These are phyloP conservation scores for Holothuria glaberrima DNA, from an alignment of 35 echinoderm and acorn worm genomes.

Conservation along the genomic window DNA sequence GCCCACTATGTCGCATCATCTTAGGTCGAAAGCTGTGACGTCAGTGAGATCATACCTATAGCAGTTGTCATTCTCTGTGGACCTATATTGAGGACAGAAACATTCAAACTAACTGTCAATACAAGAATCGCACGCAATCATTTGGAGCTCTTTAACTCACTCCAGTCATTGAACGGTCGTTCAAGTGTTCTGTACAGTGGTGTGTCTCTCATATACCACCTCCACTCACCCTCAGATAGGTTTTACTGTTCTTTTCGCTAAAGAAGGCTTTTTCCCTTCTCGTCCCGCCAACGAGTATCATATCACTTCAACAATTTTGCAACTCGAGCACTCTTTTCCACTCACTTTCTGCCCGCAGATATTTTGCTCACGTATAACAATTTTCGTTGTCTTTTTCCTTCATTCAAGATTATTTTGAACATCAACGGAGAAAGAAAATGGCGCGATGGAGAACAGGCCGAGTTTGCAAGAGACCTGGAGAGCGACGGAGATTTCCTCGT, in stretches of 20 bases:
- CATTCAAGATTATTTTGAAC: conserved; percentile 12
- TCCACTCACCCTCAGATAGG: conserved; percentile 15
- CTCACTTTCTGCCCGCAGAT: conserved; percentile 34
- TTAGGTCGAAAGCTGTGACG: no score
- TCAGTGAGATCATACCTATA: no score
- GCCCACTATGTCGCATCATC: no score
- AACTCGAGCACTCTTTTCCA: conserved; percentile 39
- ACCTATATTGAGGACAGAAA: no score
- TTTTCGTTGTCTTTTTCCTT: conserved; percentile 30
- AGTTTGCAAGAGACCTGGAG: background rate
- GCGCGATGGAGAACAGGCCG: conserved; percentile 9
- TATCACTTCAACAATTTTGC: conserved; percentile 37
- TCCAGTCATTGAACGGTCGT: conserved; percentile 11
- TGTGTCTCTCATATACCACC: background rate
- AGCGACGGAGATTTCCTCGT: conserved; percentile 29
- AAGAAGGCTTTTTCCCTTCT: conserved; percentile 13
- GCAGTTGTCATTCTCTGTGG: no score
- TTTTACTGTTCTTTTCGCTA: background rate
- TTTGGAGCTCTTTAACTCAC: background rate
- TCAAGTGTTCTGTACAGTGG: conserved; percentile 26
- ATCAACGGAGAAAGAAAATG: conserved; percentile 26
- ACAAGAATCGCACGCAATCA: no score
- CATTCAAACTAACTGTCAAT: no score
- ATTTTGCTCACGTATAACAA: conserved; percentile 46
- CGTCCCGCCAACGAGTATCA: conserved; percentile 20